Evolutionary conservation across 1,140 invertebrate genomes (phyloP).

Genomic region (Bilobella aurantiaca): DNA sequence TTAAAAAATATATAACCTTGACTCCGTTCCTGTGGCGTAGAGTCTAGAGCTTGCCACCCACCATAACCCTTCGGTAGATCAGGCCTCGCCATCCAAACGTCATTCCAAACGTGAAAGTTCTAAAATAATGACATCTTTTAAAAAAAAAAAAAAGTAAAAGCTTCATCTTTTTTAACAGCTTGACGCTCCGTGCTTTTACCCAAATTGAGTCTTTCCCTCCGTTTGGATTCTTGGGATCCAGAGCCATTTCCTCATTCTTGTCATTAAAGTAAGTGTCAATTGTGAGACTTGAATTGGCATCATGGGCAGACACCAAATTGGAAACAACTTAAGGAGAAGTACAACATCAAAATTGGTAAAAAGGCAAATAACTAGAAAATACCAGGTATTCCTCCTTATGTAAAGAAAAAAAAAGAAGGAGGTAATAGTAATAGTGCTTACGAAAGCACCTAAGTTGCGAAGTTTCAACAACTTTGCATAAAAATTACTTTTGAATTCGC

Average conservation of each 20-base stretch:
- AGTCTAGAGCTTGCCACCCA: constrained; percentile 69
- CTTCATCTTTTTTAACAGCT: no score
- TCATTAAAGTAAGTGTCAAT: constrained; percentile 59
- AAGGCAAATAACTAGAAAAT: no score
- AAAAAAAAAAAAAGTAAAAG: background rate
- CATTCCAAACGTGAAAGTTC: constrained; percentile 78
- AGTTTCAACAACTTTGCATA: no score
- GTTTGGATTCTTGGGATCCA: constrained; percentile 46
- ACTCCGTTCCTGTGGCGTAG: constrained; percentile 60
- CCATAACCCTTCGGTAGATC: constrained; percentile 48
- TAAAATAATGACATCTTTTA: background rate
- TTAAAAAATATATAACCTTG: background rate
- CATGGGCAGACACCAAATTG: constrained; percentile 64
- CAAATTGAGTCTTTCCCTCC: constrained; percentile 53
- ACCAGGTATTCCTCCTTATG: no score
- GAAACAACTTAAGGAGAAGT: no score
- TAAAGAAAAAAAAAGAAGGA: background rate
- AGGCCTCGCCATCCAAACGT: constrained; percentile 44
- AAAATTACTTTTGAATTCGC: no score
- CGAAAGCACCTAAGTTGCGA: no score
- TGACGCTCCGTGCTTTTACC: no score
- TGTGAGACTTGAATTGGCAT: constrained; percentile 59
- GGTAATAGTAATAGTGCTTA: no score
- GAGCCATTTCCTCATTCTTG: constrained; percentile 49
- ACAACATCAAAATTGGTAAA: no score